Evolutionary conservation across 2,888 invertebrate genomes (phyloP).

Genomic region (Galerucella pusilla): DNA sequence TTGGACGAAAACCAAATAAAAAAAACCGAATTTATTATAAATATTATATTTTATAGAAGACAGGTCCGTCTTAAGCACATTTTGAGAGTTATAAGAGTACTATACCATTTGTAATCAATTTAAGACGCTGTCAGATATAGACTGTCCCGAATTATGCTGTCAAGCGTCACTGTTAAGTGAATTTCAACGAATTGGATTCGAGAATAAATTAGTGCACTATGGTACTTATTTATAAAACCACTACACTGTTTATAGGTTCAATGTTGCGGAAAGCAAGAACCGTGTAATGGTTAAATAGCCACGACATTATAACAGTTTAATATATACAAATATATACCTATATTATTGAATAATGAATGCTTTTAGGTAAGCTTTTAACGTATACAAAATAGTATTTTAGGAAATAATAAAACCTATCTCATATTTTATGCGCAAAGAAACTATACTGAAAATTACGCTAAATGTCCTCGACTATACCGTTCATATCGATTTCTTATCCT

Average conservation of each 20-base stretch:
- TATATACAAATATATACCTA: too few relatives aligned
- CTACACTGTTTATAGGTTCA: neutral
- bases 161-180: neutral
- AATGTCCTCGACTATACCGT: slow-evolving; percentile 23
- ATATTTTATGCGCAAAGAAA: neutral
- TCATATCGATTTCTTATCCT: slow-evolving; percentile 38
- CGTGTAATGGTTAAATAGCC: neutral
- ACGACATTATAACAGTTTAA: neutral
- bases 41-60: neutral
- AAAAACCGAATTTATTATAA: neutral
- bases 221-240: neutral
- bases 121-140: too few relatives aligned
- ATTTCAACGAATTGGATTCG: neutral
- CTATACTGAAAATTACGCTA: neutral
- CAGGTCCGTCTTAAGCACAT: neutral
- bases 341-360: too few relatives aligned
- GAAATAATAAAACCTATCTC: neutral
- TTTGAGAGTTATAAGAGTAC: too few relatives aligned
- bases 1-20: neutral
- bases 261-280: neutral
- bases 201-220: neutral
- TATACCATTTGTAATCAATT: too few relatives aligned
- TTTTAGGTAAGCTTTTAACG: too few relatives aligned
- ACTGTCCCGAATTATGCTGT: too few relatives aligned
- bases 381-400: too few relatives aligned